Conservation (phyloP, 2,113 vertebrate species). For the Agelaius phoeniceus region DNA sequence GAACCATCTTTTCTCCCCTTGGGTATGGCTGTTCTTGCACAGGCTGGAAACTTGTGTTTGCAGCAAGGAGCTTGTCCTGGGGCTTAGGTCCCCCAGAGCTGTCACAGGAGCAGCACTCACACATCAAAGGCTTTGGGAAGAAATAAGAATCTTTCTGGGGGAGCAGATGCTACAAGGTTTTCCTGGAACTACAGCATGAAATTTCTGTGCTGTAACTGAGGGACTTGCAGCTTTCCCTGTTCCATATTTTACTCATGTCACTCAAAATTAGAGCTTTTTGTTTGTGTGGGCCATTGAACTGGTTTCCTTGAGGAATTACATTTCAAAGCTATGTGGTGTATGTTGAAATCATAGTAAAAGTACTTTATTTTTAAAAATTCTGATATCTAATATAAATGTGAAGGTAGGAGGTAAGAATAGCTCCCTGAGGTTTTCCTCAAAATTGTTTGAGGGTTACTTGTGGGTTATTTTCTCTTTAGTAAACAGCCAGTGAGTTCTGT, state of each 20-base stretch:
- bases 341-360: background rate
- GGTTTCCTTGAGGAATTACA: background rate
- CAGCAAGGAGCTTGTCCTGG: conserved; percentile 4
- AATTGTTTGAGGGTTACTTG: background rate
- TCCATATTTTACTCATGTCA: background rate
- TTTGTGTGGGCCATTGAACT: background rate
- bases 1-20: background rate
- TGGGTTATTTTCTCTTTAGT: background rate
- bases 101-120: background rate
- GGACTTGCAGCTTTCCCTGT: background rate
- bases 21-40: background rate
- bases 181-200: background rate
- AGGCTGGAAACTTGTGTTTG: background rate
- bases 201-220: background rate
- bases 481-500: background rate
- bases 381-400: background rate
- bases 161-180: background rate
- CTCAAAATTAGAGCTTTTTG: background rate
- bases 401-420: background rate
- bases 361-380: background rate
- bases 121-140: background rate
- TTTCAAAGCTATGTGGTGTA: background rate
- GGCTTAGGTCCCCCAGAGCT: background rate
- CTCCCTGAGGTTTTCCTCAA: background rate
- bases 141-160: background rate